These are phyloP conservation scores for Podarcis raffonei DNA, from an alignment of 2,113 vertebrate species.

Conservation along the genomic window DNA sequence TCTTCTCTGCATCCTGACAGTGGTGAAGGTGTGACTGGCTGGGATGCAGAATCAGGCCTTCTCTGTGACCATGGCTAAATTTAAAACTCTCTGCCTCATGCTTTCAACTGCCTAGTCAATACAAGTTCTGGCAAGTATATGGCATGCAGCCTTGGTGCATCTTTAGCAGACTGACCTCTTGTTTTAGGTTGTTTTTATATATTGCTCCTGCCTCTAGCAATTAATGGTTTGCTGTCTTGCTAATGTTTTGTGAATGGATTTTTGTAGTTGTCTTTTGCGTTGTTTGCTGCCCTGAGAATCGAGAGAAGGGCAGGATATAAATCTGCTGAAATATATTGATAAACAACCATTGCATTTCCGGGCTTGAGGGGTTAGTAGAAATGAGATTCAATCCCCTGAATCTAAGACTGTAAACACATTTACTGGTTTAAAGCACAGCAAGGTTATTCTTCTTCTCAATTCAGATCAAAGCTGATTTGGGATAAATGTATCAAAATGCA, in stretches of 20 bases:
- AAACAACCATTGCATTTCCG: background rate
- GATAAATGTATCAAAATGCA: too few species aligned
- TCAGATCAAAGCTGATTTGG: too few species aligned
- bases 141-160: background rate
- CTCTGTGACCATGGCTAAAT: background rate
- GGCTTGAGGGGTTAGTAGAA: background rate
- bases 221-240: background rate
- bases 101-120: background rate
- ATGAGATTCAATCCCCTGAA: background rate
- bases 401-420: too few species aligned
- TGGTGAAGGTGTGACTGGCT: background rate
- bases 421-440: too few species aligned
- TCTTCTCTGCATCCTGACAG: background rate
- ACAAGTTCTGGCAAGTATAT: background rate
- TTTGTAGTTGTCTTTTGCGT: background rate
- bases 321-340: background rate
- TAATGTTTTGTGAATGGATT: too few species aligned
- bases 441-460: too few species aligned
- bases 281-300: background rate
- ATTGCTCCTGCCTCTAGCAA: background rate
- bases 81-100: background rate
- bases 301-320: background rate
- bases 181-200: background rate
- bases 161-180: background rate
- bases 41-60: background rate